Evolutionary conservation across 2,888 invertebrate species (phyloP).

Genomic region (Pharmacophagus antenor): DNA sequence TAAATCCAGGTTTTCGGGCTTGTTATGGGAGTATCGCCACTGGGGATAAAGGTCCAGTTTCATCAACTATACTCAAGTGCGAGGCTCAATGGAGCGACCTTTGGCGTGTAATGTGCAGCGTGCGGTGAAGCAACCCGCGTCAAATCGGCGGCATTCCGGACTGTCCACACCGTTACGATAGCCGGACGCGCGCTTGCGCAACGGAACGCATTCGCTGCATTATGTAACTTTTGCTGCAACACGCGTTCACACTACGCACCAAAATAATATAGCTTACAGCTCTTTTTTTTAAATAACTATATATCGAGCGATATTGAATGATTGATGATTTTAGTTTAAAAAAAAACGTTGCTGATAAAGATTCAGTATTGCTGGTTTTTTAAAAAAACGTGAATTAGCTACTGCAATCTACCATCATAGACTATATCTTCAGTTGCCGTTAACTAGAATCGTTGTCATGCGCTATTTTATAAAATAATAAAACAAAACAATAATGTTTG

Average conservation of each 20-base stretch:
- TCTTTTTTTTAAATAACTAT: not conserved
- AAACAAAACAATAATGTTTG: too few relatives aligned
- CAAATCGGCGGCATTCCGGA: conserved; percentile 75
- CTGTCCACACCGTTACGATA: conserved; percentile 69
- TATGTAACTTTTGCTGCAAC: conserved; percentile 63
- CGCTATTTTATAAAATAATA: too few relatives aligned
- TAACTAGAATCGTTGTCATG: too few relatives aligned
- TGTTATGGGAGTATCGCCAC: not conserved
- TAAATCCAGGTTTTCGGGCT: too few relatives aligned
- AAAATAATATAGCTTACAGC: not conserved
- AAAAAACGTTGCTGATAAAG: too few relatives aligned
- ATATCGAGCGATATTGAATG: too few relatives aligned
- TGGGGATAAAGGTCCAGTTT: conserved; percentile 8
- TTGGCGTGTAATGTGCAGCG: conserved; percentile 29
- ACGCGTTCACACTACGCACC: conserved; percentile 48
- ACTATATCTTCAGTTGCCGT: too few relatives aligned
- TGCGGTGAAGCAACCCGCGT: conserved; percentile 64
- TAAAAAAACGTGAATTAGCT: too few relatives aligned
- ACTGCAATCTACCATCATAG: too few relatives aligned
- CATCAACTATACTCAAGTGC: not conserved
- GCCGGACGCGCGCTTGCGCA: conserved; percentile 71
- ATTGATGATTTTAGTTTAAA: too few relatives aligned
- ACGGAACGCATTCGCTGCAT: conserved; percentile 64
- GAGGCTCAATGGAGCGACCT: conserved; percentile 18
- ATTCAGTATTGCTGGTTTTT: too few relatives aligned